phyloP scores from a whole-genome alignment of 2,113 vertebrate species.

The Edolisoma coerulescens region DNA sequence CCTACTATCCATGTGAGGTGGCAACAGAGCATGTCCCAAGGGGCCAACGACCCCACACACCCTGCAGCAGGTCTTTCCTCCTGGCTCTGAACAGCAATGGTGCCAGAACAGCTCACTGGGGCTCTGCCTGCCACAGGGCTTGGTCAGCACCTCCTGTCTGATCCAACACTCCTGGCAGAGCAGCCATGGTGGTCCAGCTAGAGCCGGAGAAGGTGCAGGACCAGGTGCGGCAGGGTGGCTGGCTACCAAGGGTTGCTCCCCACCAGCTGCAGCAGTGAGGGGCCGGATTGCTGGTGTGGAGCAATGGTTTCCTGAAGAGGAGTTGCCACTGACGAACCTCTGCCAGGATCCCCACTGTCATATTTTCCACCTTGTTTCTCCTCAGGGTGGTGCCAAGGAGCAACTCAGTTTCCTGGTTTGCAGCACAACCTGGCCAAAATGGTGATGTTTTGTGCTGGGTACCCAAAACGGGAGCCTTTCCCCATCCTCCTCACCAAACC shows the following conservation, averaged over 20 bases:
- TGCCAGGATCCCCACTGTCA: neutral
- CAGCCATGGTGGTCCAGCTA: neutral
- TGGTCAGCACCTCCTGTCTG: neutral
- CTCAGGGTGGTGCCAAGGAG: neutral
- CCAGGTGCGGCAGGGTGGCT: neutral
- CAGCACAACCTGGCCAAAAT: neutral
- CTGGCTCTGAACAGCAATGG: rapidly evolving
- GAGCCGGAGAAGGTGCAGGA: rapidly evolving
- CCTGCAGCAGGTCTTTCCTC: neutral
- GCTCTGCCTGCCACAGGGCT: neutral
- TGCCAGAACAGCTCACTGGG: rapidly evolving
- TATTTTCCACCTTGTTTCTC: neutral
- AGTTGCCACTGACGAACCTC: neutral
- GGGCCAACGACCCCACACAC: rapidly evolving
- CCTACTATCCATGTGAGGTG: neutral
- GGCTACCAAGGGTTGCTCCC: rapidly evolving
- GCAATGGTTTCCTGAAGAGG: neutral
- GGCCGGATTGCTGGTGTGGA: neutral
- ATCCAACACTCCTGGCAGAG: neutral
- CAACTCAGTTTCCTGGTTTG: neutral
- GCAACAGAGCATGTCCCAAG: neutral
- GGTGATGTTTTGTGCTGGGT: neutral
- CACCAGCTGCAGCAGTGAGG: rapidly evolving
- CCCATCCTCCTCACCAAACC: neutral
- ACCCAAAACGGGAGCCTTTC: neutral